A percentile compares a stretch with the other conserved stretches of the same genome.
phyloP scores from a whole-genome alignment of 2,113 vertebrate species.

The Labeo catla region DNA sequence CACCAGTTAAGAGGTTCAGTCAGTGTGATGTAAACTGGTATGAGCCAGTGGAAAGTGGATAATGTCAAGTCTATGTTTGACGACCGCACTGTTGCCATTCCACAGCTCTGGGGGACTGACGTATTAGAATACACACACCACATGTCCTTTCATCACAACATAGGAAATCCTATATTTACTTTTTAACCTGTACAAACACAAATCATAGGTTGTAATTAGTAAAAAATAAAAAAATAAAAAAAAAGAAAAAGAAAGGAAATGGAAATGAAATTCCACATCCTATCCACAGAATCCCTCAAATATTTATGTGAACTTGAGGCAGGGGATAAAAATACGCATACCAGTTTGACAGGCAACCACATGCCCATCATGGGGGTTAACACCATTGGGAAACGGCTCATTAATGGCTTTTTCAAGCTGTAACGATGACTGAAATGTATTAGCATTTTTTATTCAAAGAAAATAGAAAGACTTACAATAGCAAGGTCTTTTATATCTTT shows the following conservation, averaged over 20 bases:
- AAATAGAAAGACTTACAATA: conserved; percentile 44
- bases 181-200: neutral
- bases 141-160: neutral
- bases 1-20: neutral
- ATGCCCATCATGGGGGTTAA: neutral
- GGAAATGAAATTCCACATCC: neutral
- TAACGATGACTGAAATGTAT: neutral
- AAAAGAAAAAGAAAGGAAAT: neutral
- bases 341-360: neutral
- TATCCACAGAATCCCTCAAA: neutral
- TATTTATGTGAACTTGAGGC: neutral
- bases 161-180: neutral
- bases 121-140: neutral
- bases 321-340: neutral
- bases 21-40: conserved; percentile 18
- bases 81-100: neutral
- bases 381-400: neutral
- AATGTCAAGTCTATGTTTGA: conserved; percentile 17
- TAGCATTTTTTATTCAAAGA: conserved; percentile 26
- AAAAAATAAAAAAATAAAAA: neutral
- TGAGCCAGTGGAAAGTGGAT: conserved; percentile 45
- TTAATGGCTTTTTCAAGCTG: neutral
- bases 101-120: neutral
- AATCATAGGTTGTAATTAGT: neutral
- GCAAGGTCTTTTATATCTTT: conserved; percentile 34